A percentile compares a stretch with the other conserved stretches of the same genome.
phyloP scores from a whole-genome alignment of 2,113 vertebrate genomes.

The Tretioscincus oriximinensis region DNA sequence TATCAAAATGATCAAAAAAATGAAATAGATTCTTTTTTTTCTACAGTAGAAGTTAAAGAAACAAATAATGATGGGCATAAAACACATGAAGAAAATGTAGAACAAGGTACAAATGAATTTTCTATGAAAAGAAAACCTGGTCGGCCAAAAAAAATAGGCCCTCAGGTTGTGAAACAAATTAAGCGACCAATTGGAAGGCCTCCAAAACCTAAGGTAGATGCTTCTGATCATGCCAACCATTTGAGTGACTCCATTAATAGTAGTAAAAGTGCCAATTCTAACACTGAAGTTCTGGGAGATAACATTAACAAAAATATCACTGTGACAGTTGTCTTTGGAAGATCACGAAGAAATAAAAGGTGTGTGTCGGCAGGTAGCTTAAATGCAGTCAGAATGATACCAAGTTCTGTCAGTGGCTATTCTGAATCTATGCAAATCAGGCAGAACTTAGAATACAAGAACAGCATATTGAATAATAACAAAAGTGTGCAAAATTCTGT shows the following conservation, averaged over 20 bases:
- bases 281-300: conserved; percentile 59
- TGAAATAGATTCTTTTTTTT: conserved; percentile 38
- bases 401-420: conserved; percentile 44
- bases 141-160: conserved; percentile 89
- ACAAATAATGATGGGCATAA: conserved; percentile 52
- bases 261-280: conserved; percentile 47
- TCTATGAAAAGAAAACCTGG: conserved; percentile 90
- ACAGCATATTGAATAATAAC: conserved; percentile 54
- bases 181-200: conserved; percentile 92
- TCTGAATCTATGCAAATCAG: conserved; percentile 50
- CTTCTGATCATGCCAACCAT: conserved; percentile 50
- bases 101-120: conserved; percentile 55
- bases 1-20: conserved; percentile 36
- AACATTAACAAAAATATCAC: conserved; percentile 84
- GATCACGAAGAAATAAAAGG: conserved; percentile 88
- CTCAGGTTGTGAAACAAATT: conserved; percentile 84
- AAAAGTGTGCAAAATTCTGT: conserved; percentile 56
- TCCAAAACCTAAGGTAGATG: conserved; percentile 79
- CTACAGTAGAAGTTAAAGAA: conserved; percentile 33
- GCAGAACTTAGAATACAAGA: conserved; percentile 55
- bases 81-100: conserved; percentile 49
- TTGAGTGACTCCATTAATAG: conserved; percentile 46
- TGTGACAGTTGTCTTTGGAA: conserved; percentile 90
- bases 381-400: conserved; percentile 65
- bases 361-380: conserved; percentile 83